phyloP scores from a whole-genome alignment of 1,140 invertebrate genomes.

The Drosophila elegans region DNA sequence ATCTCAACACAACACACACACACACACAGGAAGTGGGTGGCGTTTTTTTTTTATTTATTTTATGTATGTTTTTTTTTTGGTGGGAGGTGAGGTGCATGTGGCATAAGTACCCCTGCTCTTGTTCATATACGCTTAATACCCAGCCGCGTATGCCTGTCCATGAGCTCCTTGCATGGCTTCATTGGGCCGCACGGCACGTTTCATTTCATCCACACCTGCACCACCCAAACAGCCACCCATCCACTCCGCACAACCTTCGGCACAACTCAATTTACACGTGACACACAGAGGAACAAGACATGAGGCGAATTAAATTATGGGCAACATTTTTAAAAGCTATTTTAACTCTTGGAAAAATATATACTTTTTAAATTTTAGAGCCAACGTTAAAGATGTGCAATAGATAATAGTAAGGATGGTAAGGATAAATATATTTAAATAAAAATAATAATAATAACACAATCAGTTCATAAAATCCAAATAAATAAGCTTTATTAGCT shows the following conservation, averaged over 20 bases:
- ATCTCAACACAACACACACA: too few species aligned
- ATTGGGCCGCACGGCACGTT: slow-evolving; percentile 77
- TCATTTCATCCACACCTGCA: slow-evolving; percentile 69
- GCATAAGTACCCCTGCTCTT: slow-evolving; percentile 21
- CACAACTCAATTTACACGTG: slow-evolving; percentile 81
- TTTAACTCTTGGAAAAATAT: not conserved
- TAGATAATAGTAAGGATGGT: too few species aligned
- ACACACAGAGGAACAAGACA: slow-evolving; percentile 49
- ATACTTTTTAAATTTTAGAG: too few species aligned
- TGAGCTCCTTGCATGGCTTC: slow-evolving; percentile 76
- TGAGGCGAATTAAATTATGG: slow-evolving; percentile 59
- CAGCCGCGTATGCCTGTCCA: slow-evolving; percentile 26
- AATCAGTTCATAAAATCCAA: too few species aligned
- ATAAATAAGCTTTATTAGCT: too few species aligned
- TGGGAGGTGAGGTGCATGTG: slow-evolving; percentile 1
- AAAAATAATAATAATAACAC: too few species aligned
- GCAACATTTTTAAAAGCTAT: slow-evolving; percentile 27
- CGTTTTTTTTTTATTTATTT: not conserved
- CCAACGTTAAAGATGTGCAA: too few species aligned
- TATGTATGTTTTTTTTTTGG: not conserved
- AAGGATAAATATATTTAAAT: too few species aligned
- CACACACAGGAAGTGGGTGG: slow-evolving; percentile 25
- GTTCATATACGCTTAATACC: slow-evolving; percentile 35
- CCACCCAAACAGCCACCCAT: not conserved
- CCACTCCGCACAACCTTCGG: slow-evolving; percentile 7